Percentiles rank a stretch among this genome's conserved stretches.
Conservation (phyloP, 92 coral and sea anemone species). For the Parazoanthus swiftii region DNA sequence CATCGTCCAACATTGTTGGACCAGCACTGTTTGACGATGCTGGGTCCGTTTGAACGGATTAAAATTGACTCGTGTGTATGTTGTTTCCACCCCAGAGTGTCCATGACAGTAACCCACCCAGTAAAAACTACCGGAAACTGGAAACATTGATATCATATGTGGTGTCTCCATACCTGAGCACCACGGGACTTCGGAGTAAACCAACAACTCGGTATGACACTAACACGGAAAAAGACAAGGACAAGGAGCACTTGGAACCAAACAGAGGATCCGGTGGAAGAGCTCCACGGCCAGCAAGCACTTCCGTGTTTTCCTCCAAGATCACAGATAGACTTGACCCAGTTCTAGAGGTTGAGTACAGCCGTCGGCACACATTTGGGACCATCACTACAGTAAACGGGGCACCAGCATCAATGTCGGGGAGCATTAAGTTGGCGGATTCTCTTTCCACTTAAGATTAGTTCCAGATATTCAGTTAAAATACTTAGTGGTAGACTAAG, state of each 20-base stretch:
- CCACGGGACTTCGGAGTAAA: constrained; percentile 69
- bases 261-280: constrained; percentile 7
- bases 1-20: no score
- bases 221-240: constrained; percentile 19
- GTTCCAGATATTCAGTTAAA: background rate
- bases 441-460: constrained; percentile 8
- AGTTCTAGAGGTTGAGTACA: constrained; percentile 61
- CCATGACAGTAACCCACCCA: constrained; percentile 70
- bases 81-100: constrained; percentile 66
- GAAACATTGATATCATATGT: constrained; percentile 82
- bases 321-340: constrained; percentile 68
- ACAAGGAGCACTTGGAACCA: constrained; percentile 6
- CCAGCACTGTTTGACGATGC: no score
- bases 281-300: constrained; percentile 58
- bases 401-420: background rate
- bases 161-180: constrained; percentile 86
- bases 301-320: constrained; percentile 41
- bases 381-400: background rate
- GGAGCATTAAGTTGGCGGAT: background rate
- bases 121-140: constrained; percentile 78
- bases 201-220: constrained; percentile 24
- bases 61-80: no score
- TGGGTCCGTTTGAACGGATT: no score
- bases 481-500: no score
- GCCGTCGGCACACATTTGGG: constrained; percentile 29